These are phyloP conservation scores for Cotesia typhae DNA, from an alignment of 1,140 invertebrate species.

Conservation along the genomic window DNA sequence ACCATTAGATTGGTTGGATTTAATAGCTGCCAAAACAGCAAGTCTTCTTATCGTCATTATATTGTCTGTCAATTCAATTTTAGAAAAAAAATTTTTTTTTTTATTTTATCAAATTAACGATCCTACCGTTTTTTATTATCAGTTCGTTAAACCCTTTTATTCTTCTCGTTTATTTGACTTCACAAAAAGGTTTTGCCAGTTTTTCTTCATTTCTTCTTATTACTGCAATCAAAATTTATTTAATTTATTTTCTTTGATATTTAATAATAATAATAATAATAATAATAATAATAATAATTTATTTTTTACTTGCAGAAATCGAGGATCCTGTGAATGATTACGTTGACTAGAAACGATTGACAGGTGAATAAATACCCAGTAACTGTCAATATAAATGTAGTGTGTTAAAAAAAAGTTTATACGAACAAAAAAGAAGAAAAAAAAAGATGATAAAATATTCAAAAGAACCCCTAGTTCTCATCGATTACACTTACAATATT, in stretches of 20 bases:
- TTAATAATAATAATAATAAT: too few relatives aligned
- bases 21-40: constrained; percentile 52
- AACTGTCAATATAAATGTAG: background rate
- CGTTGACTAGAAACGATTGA: constrained; percentile 8
- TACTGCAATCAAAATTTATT: too few relatives aligned
- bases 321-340: constrained; percentile 6
- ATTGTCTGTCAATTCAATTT: constrained; percentile 13
- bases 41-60: constrained; percentile 61
- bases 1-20: constrained; percentile 37
- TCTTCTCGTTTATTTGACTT: too few relatives aligned
- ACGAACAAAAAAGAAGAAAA: too few relatives aligned
- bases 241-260: too few relatives aligned
- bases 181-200: too few relatives aligned
- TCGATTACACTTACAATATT: constrained; percentile 5
- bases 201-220: too few relatives aligned
- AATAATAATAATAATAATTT: too few relatives aligned
- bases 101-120: background rate
- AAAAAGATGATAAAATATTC: background rate
- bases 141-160: too few relatives aligned
- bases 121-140: too few relatives aligned
- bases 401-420: background rate
- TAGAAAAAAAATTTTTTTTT: background rate
- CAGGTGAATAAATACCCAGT: background rate
- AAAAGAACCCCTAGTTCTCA: constrained; percentile 7
- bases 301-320: too few relatives aligned